These are phyloP conservation scores for Lordiphosa collinella DNA, from an alignment of 1,140 invertebrate genomes.

Conservation along the genomic window DNA sequence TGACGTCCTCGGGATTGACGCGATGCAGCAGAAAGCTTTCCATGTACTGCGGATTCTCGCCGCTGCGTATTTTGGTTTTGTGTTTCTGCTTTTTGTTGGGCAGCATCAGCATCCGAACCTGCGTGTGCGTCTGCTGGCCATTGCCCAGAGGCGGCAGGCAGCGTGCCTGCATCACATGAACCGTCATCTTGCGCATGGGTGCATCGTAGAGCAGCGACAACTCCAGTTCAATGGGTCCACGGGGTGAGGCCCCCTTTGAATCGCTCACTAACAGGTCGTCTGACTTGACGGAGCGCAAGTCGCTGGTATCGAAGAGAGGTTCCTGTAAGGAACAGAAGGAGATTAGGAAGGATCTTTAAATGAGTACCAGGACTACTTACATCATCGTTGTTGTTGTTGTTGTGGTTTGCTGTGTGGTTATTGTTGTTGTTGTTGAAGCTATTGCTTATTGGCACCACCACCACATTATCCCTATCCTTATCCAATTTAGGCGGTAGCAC, in stretches of 20 bases:
- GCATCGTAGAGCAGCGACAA: conserved; percentile 93
- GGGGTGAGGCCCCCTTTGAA: conserved; percentile 27
- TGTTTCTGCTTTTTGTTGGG: conserved; percentile 95
- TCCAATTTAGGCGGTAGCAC: conserved; percentile 41
- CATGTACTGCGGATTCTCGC: conserved; percentile 94
- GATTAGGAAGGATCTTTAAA: not conserved
- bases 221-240: conserved; percentile 86
- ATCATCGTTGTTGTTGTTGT: conserved; percentile 79
- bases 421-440: conserved; percentile 41
- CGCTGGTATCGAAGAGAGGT: conserved; percentile 80
- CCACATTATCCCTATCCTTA: conserved; percentile 49
- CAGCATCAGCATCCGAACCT: conserved; percentile 91
- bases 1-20: conserved; percentile 95
- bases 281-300: conserved; percentile 77
- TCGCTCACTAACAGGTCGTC: conserved; percentile 61
- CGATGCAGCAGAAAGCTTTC: conserved; percentile 94
- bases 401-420: conserved; percentile 38
- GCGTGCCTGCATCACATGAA: conserved; percentile 92
- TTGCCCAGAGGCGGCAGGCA: conserved; percentile 88
- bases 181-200: conserved; percentile 92
- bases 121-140: conserved; percentile 88
- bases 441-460: conserved; percentile 49
- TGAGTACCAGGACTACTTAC: conserved; percentile 16
- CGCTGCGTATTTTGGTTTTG: conserved; percentile 93
- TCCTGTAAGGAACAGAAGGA: conserved; percentile 63